Evolutionary conservation across 1,140 invertebrate genomes (phyloP).

Genomic region (Drosophila takahashii): DNA sequence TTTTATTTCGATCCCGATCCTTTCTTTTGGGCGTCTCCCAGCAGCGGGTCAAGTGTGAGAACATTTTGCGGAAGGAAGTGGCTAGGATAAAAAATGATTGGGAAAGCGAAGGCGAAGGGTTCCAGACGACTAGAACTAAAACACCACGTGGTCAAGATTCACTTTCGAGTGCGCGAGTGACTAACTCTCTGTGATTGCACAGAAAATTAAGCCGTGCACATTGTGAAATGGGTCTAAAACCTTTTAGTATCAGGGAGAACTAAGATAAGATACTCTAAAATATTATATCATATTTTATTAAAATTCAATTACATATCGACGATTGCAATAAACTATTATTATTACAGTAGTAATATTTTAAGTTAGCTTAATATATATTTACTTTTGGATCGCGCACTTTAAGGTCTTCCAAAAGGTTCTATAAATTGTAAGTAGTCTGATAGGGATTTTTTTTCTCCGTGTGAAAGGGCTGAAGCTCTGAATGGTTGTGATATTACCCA

Average conservation of each 20-base stretch:
- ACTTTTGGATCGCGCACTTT: too few relatives aligned
- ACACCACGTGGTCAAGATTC: conserved; percentile 77
- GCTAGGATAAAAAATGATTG: conserved; percentile 69
- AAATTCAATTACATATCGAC: too few relatives aligned
- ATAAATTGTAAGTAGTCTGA: background rate
- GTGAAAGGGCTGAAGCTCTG: conserved; percentile 12
- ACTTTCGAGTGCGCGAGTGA: conserved; percentile 68
- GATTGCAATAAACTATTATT: too few relatives aligned
- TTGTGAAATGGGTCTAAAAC: background rate
- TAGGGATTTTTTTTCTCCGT: background rate
- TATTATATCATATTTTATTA: too few relatives aligned
- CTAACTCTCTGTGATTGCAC: conserved; percentile 19
- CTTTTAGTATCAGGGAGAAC: background rate
- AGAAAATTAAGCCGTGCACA: conserved; percentile 9
- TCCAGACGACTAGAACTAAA: background rate
- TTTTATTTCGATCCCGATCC: conserved; percentile 20
- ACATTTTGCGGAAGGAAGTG: conserved; percentile 83
- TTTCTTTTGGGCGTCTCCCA: conserved; percentile 51
- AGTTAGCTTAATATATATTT: too few relatives aligned
- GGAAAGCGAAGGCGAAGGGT: conserved; percentile 45
- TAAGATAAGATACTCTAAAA: too few relatives aligned
- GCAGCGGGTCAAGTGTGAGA: conserved; percentile 77
- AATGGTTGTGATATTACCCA: conserved; percentile 54
- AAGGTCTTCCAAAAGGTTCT: too few relatives aligned
- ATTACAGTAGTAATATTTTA: too few relatives aligned